Evolutionary conservation across 1,140 invertebrate genomes (phyloP).

Genomic region (Teleogryllus occipitalis): DNA sequence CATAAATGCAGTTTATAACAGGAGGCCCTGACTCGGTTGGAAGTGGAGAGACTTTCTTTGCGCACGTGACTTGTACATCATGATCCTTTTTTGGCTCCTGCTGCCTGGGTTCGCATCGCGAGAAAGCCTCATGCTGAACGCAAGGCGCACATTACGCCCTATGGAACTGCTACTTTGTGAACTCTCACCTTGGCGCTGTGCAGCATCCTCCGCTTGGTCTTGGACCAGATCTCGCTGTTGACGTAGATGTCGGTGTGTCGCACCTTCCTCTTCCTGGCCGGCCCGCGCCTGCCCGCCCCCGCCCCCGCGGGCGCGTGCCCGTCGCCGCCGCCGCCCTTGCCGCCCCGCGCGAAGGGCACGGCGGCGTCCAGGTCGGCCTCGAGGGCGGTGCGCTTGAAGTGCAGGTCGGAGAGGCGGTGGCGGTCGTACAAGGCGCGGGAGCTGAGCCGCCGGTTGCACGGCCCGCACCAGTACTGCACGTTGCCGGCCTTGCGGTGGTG

Average conservation of each 20-base stretch:
- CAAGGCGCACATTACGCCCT: too few relatives aligned
- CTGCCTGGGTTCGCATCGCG: too few relatives aligned
- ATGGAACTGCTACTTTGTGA: too few relatives aligned
- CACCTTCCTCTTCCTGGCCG: constrained; percentile 32
- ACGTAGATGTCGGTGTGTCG: not conserved
- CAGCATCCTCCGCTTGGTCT: not conserved
- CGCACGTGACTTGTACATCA: too few relatives aligned
- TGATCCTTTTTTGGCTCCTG: too few relatives aligned
- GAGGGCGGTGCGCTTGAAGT: constrained; percentile 56
- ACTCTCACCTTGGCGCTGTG: not conserved
- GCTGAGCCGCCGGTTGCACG: constrained; percentile 64
- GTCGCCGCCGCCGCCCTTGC: not conserved
- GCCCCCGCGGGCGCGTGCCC: not conserved
- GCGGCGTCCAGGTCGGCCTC: constrained; percentile 35
- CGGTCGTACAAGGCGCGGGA: constrained; percentile 63
- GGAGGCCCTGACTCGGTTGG: too few relatives aligned
- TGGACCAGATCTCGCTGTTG: constrained; percentile 13
- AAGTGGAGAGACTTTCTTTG: too few relatives aligned
- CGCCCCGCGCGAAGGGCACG: not conserved
- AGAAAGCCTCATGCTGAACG: too few relatives aligned
- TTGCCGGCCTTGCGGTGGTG: constrained; percentile 30
- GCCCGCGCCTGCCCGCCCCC: constrained; percentile 29
- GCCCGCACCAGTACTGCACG: constrained; percentile 66
- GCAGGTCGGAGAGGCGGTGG: constrained; percentile 62
- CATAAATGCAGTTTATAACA: too few relatives aligned